Conservation (phyloP, 2,113 vertebrate species). For the Aramus guarauna region DNA sequence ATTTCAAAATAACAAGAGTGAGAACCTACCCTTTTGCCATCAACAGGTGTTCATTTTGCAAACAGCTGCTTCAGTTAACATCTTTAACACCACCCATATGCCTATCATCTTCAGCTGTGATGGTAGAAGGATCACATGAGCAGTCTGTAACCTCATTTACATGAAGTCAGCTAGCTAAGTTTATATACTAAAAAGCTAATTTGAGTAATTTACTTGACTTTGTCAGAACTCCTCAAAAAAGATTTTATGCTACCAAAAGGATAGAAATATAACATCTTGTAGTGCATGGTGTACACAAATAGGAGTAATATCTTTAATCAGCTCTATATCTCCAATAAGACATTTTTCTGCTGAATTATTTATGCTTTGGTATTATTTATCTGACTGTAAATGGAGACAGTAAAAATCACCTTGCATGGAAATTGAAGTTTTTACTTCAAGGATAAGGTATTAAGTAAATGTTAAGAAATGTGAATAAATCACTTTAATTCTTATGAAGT, state of each 20-base stretch:
- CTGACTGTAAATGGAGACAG: not conserved
- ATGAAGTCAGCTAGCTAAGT: not conserved
- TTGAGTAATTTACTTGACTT: not conserved
- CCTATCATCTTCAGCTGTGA: not conserved
- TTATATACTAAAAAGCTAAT: not conserved
- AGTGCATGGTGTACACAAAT: not conserved
- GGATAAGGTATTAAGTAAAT: not conserved
- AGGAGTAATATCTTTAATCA: not conserved
- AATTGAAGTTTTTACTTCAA: not conserved
- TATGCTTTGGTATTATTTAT: not conserved
- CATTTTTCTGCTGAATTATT: not conserved
- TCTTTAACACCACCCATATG: constrained; percentile 14
- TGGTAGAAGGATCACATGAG: not conserved
- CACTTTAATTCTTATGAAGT: not conserved
- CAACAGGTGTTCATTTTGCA: constrained; percentile 15
- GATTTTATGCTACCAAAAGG: not conserved
- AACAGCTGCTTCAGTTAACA: constrained; percentile 16
- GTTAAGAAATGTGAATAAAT: not conserved
- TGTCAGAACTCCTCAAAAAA: not conserved
- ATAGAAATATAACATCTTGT: not conserved
- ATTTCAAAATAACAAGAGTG: not conserved
- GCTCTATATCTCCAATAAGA: not conserved
- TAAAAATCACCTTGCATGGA: not conserved
- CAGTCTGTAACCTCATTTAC: not conserved
- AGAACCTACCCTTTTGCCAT: not conserved